phyloP scores from a whole-genome alignment of 1,140 invertebrate species.

The Polypedilum vanderplanki region DNA sequence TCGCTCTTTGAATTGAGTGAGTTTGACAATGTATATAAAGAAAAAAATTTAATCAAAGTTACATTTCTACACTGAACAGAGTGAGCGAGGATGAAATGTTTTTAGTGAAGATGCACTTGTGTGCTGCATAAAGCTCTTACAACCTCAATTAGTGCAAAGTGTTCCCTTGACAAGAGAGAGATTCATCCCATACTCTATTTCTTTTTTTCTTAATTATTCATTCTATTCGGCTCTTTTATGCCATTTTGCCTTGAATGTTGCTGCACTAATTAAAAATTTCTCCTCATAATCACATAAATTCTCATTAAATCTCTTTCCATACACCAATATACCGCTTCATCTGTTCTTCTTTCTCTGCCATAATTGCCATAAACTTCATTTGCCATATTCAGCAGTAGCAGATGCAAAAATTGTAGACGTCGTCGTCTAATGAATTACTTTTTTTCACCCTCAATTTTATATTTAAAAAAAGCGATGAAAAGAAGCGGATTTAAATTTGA shows the following conservation, averaged over 20 bases:
- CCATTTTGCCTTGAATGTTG: neutral
- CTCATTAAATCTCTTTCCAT: conserved; percentile 18
- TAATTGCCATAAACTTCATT: conserved; percentile 6
- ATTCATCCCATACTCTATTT: too few relatives aligned
- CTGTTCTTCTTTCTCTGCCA: conserved; percentile 1
- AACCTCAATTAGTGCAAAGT: conserved; percentile 12
- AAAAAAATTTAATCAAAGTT: too few relatives aligned
- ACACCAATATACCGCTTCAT: conserved; percentile 4
- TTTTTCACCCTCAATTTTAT: too few relatives aligned
- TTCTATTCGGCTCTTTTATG: neutral
- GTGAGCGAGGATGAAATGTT: too few relatives aligned
- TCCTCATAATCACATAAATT: conserved; percentile 19
- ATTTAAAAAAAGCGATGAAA: too few relatives aligned
- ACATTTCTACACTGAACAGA: too few relatives aligned
- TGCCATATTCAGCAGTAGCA: conserved; percentile 3
- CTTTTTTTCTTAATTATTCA: neutral
- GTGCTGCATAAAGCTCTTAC: neutral
- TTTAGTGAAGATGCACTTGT: too few relatives aligned
- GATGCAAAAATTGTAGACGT: conserved; percentile 4
- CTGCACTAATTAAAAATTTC: conserved; percentile 19
- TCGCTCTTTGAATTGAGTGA: neutral
- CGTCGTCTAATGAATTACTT: neutral
- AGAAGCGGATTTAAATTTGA: too few relatives aligned
- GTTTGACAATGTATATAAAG: neutral
- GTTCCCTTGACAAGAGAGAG: conserved; percentile 9